Conservation (phyloP, 2,797 vertebrate species). For the Danio tinwini region DNA sequence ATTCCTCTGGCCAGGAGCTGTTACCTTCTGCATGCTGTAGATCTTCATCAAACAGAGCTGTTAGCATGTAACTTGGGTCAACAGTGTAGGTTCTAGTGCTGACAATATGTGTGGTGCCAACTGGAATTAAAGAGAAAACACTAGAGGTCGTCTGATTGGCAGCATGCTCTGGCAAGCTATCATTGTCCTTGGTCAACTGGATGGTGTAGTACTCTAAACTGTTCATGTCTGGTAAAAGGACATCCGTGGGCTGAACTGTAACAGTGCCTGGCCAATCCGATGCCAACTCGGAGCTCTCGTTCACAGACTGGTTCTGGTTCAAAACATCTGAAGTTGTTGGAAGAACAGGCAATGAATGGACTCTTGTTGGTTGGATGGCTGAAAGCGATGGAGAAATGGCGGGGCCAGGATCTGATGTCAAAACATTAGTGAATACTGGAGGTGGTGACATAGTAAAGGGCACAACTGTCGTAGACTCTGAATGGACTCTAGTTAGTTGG, state of each 20-base stretch:
- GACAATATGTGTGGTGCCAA: slow-evolving; percentile 61
- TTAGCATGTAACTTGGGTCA: slow-evolving; percentile 57
- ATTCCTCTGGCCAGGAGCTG: slow-evolving; percentile 65
- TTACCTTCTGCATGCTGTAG: slow-evolving; percentile 53
- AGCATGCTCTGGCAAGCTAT: slow-evolving; percentile 66
- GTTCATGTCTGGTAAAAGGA: slow-evolving; percentile 75
- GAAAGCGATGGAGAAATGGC: slow-evolving; percentile 1
- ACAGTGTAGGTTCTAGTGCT: slow-evolving; percentile 59
- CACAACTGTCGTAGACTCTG: background rate
- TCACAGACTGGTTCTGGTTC: slow-evolving; percentile 55
- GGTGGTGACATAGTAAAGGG: background rate
- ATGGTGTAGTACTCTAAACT: slow-evolving; percentile 76
- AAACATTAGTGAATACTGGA: slow-evolving; percentile 22
- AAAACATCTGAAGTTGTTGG: slow-evolving; percentile 52
- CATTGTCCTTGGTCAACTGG: slow-evolving; percentile 67
- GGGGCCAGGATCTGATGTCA: slow-evolving; percentile 1
- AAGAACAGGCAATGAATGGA: slow-evolving; percentile 31
- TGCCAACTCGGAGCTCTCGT: slow-evolving; percentile 57
- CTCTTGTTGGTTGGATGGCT: slow-evolving; percentile 37
- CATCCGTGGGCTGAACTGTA: slow-evolving; percentile 67
- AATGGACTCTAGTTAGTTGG: slow-evolving; percentile 20
- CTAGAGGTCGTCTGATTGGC: slow-evolving; percentile 64
- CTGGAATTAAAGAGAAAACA: slow-evolving; percentile 55
- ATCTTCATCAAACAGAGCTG: slow-evolving; percentile 56
- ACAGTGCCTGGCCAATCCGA: slow-evolving; percentile 69